Conservation (phyloP, 1,140 invertebrate genomes). For the Cardiocondyla obscurior region DNA sequence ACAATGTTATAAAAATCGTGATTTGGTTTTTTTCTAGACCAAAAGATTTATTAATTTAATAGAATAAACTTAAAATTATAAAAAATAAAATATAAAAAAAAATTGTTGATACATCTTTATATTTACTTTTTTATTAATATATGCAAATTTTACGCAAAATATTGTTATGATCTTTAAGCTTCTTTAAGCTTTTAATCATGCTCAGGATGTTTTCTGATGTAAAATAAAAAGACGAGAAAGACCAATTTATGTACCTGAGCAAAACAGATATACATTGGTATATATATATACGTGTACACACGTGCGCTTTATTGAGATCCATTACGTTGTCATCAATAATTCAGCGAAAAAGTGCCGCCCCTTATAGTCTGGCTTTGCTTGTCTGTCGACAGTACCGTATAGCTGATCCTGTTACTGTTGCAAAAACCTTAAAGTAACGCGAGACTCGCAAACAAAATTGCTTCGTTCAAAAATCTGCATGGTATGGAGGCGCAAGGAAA, state of each 20-base stretch:
- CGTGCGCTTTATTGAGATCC: constrained; percentile 60
- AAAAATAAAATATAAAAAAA: no score
- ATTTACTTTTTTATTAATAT: no score
- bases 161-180: not conserved
- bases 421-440: constrained; percentile 66
- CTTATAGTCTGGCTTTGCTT: constrained; percentile 57
- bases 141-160: not conserved
- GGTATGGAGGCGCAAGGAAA: not conserved
- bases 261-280: constrained; percentile 48
- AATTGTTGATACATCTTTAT: no score
- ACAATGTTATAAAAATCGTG: no score
- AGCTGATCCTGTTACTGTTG: not conserved
- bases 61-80: no score
- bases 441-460: constrained; percentile 61
- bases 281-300: not conserved
- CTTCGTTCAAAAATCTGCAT: constrained; percentile 50
- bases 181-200: constrained; percentile 20
- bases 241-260: constrained; percentile 38
- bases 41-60: no score
- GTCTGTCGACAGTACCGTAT: constrained; percentile 16
- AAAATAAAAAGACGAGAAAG: constrained; percentile 20
- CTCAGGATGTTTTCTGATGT: not conserved
- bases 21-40: no score
- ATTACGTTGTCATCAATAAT: constrained; percentile 74
- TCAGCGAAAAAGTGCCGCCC: constrained; percentile 66